Evolutionary conservation across 92 coral and sea anemone species (phyloP).

Genomic region (Porites lobata): DNA sequence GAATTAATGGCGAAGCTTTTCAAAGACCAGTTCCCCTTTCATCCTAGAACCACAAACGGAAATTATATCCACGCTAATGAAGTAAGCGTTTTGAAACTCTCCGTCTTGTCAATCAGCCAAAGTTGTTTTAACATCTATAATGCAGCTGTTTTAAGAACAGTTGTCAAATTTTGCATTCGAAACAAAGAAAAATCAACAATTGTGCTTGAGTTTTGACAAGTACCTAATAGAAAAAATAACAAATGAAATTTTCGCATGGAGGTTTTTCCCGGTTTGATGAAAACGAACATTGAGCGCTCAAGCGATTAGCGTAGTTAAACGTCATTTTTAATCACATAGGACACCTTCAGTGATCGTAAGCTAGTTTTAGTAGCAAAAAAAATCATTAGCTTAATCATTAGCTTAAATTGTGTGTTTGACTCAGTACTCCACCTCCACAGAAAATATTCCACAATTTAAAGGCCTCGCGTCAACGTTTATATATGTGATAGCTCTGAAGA

Average conservation of each 20-base stretch:
- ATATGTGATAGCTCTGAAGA: background rate
- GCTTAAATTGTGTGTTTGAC: too few relatives aligned
- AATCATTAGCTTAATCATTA: too few relatives aligned
- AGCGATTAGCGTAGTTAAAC: too few relatives aligned
- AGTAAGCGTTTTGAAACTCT: too few relatives aligned
- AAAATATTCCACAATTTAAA: too few relatives aligned
- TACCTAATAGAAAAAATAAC: background rate
- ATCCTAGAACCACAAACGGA: too few relatives aligned
- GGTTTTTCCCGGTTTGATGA: background rate
- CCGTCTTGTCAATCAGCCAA: background rate
- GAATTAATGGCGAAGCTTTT: too few relatives aligned
- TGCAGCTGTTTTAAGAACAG: background rate
- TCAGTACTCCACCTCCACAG: background rate
- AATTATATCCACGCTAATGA: too few relatives aligned
- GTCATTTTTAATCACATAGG: too few relatives aligned
- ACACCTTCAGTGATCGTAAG: background rate
- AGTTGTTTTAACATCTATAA: background rate
- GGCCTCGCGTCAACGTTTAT: background rate
- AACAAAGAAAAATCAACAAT: background rate
- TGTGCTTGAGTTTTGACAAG: background rate
- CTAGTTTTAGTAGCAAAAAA: background rate
- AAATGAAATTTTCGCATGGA: too few relatives aligned
- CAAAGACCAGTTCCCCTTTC: too few relatives aligned
- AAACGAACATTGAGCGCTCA: background rate
- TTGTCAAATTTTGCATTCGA: slow-evolving; percentile 12